phyloP scores from a whole-genome alignment of 2,888 invertebrate species.

The Silvanus unidentatus region DNA sequence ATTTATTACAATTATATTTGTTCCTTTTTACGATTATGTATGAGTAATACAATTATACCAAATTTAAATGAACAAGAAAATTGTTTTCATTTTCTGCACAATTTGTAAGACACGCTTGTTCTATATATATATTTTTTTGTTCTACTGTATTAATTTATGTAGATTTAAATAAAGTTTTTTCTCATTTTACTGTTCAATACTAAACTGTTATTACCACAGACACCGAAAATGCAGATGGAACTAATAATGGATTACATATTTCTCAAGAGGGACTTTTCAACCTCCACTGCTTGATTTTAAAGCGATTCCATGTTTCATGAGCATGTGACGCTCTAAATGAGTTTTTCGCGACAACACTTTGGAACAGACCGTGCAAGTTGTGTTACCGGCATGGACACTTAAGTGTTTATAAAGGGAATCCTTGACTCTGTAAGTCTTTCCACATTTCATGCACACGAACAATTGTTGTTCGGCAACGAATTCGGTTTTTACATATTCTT shows the following conservation, averaged over 20 bases:
- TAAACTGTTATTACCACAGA: too few species aligned
- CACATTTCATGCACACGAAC: conserved; percentile 15
- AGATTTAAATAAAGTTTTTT: conserved; percentile 34
- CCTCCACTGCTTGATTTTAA: not conserved
- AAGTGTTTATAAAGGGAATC: conserved; percentile 16
- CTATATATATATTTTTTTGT: conserved; percentile 23
- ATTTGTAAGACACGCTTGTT: conserved; percentile 17
- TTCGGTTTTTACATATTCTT: not conserved
- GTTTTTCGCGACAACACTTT: conserved; percentile 25
- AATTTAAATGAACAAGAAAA: conserved; percentile 6
- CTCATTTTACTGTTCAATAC: conserved; percentile 25
- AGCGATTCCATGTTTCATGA: not conserved
- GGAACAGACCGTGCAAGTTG: conserved; percentile 24
- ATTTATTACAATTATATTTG: conserved; percentile 10
- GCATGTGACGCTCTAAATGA: conserved; percentile 23
- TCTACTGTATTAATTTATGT: conserved; percentile 27
- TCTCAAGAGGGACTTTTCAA: too few species aligned
- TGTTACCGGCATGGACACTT: conserved; percentile 22
- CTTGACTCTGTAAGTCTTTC: conserved; percentile 14
- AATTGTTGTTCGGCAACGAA: not conserved
- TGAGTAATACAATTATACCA: conserved; percentile 19
- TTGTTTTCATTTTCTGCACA: too few species aligned
- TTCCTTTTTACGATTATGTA: conserved; percentile 11
- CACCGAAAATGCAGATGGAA: too few species aligned
- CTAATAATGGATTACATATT: too few species aligned